Evolutionary conservation across 2,888 invertebrate genomes (phyloP), one percentile per base, ranked within the genome.

Genomic region (Folsomia manolachei): DNA sequence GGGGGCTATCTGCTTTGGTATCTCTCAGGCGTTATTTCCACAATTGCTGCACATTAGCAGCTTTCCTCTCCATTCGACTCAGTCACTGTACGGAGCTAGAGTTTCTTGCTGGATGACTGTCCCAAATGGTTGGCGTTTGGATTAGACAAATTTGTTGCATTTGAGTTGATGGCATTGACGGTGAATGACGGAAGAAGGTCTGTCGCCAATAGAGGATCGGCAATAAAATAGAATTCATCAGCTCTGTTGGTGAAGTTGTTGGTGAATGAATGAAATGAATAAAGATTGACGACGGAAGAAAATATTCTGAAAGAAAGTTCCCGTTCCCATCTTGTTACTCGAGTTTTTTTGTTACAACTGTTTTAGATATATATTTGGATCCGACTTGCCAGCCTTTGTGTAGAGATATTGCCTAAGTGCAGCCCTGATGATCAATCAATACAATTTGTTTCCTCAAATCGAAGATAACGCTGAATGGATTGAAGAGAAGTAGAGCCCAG

Each of bases 11-110:
- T 56, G 19, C 7, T n/a, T 56, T n/a, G 7, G 56, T 21, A 56
- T 56, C 19, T 56, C 11, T 56, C 11, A n/a, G n/a, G 19, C 21
- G 7, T n/a, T 19, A 9, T 39, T 56, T n/a, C 19, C n/a, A 56
- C 56, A 56, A 56, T 56, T 56, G 56, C 56, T 56, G 21, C 56
- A 56, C 56, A 56, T 56, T 56, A 56, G 56, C 56, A 56, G 21
- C 56, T 39, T 14, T 39, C 39, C 4, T 14, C 14, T 56, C n/a
- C 56, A 14, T 18, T n/a, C 56, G 7, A 4, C 39, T 39, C 4
- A 39, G n/a, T n/a, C n/a, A n/a, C n/a, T n/a, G n/a, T n/a, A 56
- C 7, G 21, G 21, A 56, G 21, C 19, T 4, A 56, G 18, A n/a
- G n/a, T n/a, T n/a, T n/a, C n/a, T 21, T 14, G 18, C 56, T 19